Percentiles rank a stretch among this genome's conserved stretches.
Conservation (phyloP, 2,888 invertebrate species). For the Lepidochrysops patricia region DNA sequence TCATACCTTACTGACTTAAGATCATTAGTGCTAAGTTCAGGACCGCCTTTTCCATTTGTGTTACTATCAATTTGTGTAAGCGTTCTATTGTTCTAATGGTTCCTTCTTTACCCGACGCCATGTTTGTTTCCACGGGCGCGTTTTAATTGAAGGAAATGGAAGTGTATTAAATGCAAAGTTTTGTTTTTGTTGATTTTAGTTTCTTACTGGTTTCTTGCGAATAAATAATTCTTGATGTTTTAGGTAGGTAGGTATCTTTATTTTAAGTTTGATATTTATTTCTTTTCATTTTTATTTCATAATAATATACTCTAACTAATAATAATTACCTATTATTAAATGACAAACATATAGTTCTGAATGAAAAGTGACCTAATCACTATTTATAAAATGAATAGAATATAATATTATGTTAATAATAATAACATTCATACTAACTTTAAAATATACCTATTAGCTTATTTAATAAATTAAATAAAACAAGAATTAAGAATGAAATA, state of each 20-base stretch:
- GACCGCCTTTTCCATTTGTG: slow-evolving; percentile 41
- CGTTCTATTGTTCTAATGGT: slow-evolving; percentile 39
- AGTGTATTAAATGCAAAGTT: background rate
- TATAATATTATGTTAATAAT: too few species aligned
- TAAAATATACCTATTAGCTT: too few species aligned
- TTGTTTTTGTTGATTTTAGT: background rate
- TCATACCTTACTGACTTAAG: slow-evolving; percentile 43
- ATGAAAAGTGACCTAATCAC: too few species aligned
- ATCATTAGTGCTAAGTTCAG: slow-evolving; percentile 51
- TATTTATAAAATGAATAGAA: too few species aligned
- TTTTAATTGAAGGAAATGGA: slow-evolving; percentile 10
- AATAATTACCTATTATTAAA: too few species aligned
- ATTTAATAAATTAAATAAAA: background rate
- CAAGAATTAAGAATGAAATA: background rate
- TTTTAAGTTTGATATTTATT: too few species aligned
- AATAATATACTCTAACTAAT: too few species aligned
- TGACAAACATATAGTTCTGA: too few species aligned
- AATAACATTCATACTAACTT: background rate
- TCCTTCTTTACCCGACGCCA: slow-evolving; percentile 20
- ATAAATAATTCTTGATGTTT: too few species aligned
- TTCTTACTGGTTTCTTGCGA: too few species aligned
- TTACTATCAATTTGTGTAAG: slow-evolving; percentile 32
- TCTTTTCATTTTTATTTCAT: too few species aligned
- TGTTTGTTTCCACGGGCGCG: slow-evolving; percentile 18
- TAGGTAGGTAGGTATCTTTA: too few species aligned